Evolutionary conservation across 2,113 vertebrate species (phyloP), one percentile per base, ranked within the genome.

Genomic region (Pomatorhinus ruficollis): DNA sequence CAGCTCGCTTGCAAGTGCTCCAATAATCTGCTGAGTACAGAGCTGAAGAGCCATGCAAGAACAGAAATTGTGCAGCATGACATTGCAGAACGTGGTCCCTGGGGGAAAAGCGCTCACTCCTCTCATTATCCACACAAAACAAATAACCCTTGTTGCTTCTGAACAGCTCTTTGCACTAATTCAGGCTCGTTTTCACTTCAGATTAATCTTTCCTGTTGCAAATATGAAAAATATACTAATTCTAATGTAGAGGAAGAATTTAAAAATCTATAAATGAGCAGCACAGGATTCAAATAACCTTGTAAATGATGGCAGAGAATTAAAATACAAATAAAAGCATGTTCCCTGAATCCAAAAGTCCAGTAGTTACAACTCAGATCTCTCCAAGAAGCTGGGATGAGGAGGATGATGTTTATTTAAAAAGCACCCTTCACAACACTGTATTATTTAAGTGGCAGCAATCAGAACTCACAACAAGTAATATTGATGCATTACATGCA

Each of bases 1-100:
- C 44, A 0, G 1, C 30, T 60, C 12, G 0, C 27, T 31, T 54
- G 20, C 52, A 49, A 39, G 14, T 2, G 21, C n/a, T 83, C 71
- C 68, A 61, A 5, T 40, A 65, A 57, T 17, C 57, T 61, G 28
- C 56, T 70, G 74, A 70, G 39, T 1, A 35, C 5, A 47, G 35
- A 63, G 25, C 16, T 63, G n/a, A 74, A 63, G 52, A 82, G 79
- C 57, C 42, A 5, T 20, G 82, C 40, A 61, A 40, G 37, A 64
- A 45, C 3, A 65, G 50, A 53, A 91, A 57, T 10, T 13, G 33
- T 31, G 61, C 10, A 93, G 68, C 40, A 49, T 19, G 25, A 84
- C 19, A 19, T 0, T 93, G 49, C 64, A 89, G 53, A 88, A 39
- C 14, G 10, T 12, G 5, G 11, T 39, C 33, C 12, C 63, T 31